Evolutionary conservation across 2,113 vertebrate genomes (phyloP).

Genomic region (Nasalis larvatus): DNA sequence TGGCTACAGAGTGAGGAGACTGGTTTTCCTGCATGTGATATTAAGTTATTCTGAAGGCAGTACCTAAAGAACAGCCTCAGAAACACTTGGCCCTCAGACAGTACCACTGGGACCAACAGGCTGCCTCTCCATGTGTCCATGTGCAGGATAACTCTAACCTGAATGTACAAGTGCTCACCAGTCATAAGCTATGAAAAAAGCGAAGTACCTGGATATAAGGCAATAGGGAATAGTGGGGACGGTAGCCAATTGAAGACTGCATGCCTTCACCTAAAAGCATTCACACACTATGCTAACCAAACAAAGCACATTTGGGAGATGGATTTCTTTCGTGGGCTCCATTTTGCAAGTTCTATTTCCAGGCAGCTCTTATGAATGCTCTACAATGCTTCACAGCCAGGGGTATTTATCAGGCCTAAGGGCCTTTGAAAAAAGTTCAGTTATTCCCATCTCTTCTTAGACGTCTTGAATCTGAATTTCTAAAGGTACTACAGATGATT

Average conservation of each 20-base stretch:
- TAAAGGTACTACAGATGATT: background rate
- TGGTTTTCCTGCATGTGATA: background rate
- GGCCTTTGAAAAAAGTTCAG: background rate
- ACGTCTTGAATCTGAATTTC: background rate
- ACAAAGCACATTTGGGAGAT: background rate
- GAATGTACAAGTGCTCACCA: background rate
- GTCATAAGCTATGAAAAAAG: background rate
- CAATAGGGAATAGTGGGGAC: background rate
- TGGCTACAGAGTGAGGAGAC: background rate
- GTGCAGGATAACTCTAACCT: background rate
- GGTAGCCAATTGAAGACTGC: background rate
- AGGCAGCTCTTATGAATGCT: background rate
- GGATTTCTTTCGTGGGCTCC: background rate
- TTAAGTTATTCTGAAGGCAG: background rate
- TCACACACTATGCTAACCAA: background rate
- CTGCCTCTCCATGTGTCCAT: background rate
- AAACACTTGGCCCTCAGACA: background rate
- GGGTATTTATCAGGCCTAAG: background rate
- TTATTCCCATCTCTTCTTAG: background rate
- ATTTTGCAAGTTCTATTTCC: background rate
- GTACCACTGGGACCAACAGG: background rate
- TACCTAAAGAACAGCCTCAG: background rate
- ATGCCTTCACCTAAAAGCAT: background rate
- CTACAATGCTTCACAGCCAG: background rate
- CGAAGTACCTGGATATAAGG: background rate